Evolutionary conservation across 2,113 vertebrate genomes (phyloP), one percentile per base, ranked within the genome.

Genomic region (Tiliqua scincoides): DNA sequence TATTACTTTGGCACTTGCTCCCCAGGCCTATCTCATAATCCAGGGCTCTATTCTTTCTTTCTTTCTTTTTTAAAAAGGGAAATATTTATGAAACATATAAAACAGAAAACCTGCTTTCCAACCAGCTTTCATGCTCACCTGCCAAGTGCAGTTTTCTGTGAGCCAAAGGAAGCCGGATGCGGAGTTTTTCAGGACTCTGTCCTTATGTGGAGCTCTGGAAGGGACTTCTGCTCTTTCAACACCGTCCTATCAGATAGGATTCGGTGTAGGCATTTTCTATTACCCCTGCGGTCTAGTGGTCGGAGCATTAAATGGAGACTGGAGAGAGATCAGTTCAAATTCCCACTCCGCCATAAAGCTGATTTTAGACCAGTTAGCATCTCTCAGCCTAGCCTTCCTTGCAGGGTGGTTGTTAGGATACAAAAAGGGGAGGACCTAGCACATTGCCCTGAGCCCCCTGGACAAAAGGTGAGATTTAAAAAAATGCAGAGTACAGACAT

Each of bases 51-150:
- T 83, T 35, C 11, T 79, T 59, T n/a, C 27, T 35, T 75, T 5
- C 15, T 76, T 70, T 14, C 10, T 75, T 54, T 77, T 68, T 32
- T 0, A 6, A 90, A 91, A 91, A 85, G 21, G 54, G 17, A 93
- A 91, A 89, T 90, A 86, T 94, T 93, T 94, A 93, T 93, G 92
- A 94, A 95, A 91, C 90, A 90, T 93, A 91, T 94, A 94, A 95
- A 95, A 93, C 87, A 84, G 82, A 90, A 86, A 89, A 88, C 84
- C 93, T 91, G 87, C 90, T 94, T 90, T 88, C 87, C 89, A 91
- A 93, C 91, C 95, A 87, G 81, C 88, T 92, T 81, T 61, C 86
- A 92, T 3, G 88, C 86, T 93, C 83, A 86, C 92, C 87, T 89
- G 95, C 96, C 93, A 94, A 94, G 92, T 88, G 82, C 85, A 67